These are phyloP conservation scores for Ichneumoninae sp. DNA, from an alignment of 2,888 invertebrate genomes.

Conservation along the genomic window DNA sequence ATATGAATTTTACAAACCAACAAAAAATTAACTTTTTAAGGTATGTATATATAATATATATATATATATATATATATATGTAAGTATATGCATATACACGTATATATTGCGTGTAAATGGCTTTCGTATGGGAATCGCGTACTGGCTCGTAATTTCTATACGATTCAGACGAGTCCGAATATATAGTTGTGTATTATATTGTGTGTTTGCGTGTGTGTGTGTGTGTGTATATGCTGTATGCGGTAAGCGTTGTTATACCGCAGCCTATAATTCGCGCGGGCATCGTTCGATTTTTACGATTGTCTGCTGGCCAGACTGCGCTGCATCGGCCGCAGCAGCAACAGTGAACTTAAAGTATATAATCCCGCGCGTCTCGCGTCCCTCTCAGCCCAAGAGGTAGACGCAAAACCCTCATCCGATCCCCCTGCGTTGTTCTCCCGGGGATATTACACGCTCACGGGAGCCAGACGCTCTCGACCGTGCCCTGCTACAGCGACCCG, in stretches of 20 bases:
- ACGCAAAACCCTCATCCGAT: conserved; percentile 44
- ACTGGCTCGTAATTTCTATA: conserved; percentile 6
- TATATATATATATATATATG: too few species aligned
- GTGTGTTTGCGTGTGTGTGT: neutral
- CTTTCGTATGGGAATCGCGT: too few species aligned
- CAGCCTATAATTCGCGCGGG: conserved; percentile 82
- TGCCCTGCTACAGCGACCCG: conserved; percentile 38
- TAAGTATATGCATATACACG: too few species aligned
- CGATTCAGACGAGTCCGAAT: conserved; percentile 36
- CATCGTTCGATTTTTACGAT: conserved; percentile 83
- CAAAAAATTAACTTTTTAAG: too few species aligned
- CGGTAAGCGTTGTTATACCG: conserved; percentile 73
- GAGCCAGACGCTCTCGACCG: conserved; percentile 34
- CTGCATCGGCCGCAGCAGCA: conserved; percentile 39
- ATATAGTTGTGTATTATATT: conserved; percentile 18
- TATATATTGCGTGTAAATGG: too few species aligned
- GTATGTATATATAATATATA: too few species aligned
- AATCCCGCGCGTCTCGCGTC: conserved; percentile 60
- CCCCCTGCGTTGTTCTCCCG: conserved; percentile 6
- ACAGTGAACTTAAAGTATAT: conserved; percentile 62
- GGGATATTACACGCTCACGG: conserved; percentile 30
- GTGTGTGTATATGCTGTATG: conserved; percentile 40
- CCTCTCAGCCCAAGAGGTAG: conserved; percentile 42
- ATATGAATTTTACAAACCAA: too few species aligned
- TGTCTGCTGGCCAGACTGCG: conserved; percentile 81